Evolutionary conservation across 2,888 invertebrate species (phyloP).

Genomic region (Epinotia ramella): DNA sequence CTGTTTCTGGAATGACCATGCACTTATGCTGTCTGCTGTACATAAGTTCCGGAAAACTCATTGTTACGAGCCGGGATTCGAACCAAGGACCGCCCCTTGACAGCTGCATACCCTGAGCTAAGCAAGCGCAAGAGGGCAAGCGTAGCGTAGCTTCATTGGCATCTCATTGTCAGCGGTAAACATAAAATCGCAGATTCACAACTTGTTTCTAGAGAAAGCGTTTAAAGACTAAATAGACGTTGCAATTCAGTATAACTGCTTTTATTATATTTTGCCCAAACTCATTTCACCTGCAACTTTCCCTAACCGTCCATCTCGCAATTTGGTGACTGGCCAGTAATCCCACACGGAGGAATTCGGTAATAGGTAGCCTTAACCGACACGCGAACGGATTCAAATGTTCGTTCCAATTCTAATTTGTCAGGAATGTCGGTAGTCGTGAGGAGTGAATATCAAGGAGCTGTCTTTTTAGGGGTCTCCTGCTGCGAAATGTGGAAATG

Average conservation of each 20-base stretch:
- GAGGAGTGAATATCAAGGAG: conserved; percentile 46
- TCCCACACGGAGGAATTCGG: conserved; percentile 59
- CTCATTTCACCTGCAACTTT: conserved; percentile 4
- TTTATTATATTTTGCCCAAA: neutral
- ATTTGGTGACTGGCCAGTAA: conserved; percentile 23
- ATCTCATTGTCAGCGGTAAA: no score
- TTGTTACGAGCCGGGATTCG: no score
- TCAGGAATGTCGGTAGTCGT: conserved; percentile 62
- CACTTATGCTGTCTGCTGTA: no score
- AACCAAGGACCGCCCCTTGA: no score
- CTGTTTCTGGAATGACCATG: no score
- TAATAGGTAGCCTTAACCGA: conserved; percentile 69
- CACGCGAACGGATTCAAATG: conserved; percentile 61
- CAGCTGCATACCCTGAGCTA: no score
- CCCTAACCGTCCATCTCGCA: conserved; percentile 19
- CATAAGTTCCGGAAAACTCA: no score
- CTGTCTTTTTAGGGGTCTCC: conserved; percentile 44
- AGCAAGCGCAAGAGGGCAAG: no score
- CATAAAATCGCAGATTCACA: no score
- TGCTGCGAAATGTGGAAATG: neutral
- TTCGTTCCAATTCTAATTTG: conserved; percentile 62
- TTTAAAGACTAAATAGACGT: neutral
- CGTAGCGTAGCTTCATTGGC: no score
- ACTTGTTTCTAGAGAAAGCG: no score
- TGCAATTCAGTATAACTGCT: neutral